Base-by-base conservation (phyloP, 2,888 invertebrate genomes). In the Mylabris sibirica region DNA sequence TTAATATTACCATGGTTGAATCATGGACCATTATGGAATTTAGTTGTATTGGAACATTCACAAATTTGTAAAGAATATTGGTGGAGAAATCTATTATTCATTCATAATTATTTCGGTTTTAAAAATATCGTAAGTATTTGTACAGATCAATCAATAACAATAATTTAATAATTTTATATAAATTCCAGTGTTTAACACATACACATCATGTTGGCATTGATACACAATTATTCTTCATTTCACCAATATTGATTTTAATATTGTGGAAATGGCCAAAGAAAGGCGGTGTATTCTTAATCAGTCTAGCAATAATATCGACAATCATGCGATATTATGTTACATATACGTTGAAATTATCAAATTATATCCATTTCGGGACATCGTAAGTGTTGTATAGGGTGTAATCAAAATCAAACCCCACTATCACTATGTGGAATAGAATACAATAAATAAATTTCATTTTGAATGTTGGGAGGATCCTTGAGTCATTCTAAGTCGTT, bases 171-270 rank as follows among this genome's bases (percentile, higher is more conserved):
- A 41, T 44, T 17, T 44, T 5, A 44, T 63, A 30, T 59, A 49
- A 49, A 49, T 69, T 86, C 85, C 68, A 90, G 90, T 92, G 91
- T 77, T 83, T 92, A 24, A 91, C 91, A 0, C 91, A 92, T 74
- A 92, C 92, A 0, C 92, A 92, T 81, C 92, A 92, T 78, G 78
- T 91, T 63, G 91, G 91, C 41, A 92, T 92, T 71, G 92, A 92
- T 77, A 91, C 90, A 0, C 90, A 92, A 82, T 81, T 92, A 24
- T 92, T 91, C 78, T 85, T 88, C 0, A 76, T 89, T 20, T 90
- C 91, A 1, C 91, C 91, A 0, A 75, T 90, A 8, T 83, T 91
- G 77, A 87, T 90, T 3, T 83, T 86, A 59, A 65, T 86, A 2
- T 77, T 92, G 20, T 91, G 90, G 88, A 90, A 88, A 74, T 90